Conservation (phyloP, 2,888 invertebrate genomes). For the Troides aeacus region DNA sequence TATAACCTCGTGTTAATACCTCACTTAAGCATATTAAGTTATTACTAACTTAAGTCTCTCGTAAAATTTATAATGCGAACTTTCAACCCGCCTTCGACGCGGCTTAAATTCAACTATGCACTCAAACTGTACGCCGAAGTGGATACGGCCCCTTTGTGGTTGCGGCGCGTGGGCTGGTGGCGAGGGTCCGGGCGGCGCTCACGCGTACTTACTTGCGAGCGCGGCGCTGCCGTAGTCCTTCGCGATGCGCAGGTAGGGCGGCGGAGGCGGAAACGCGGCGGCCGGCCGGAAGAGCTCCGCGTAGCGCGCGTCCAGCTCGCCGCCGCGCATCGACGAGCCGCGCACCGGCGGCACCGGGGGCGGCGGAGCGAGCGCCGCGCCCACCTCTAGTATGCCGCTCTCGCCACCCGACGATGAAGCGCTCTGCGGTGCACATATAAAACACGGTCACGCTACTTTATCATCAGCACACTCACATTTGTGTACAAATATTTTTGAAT, state of each 20-base stretch:
- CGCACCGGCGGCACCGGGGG: conserved; percentile 80
- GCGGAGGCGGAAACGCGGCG: conserved; percentile 84
- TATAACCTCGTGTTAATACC: no score
- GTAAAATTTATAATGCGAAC: no score
- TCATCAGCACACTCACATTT: no score
- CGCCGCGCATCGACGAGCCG: conserved; percentile 81
- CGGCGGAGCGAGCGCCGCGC: conserved; percentile 44
- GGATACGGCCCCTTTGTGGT: no score
- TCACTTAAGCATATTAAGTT: no score
- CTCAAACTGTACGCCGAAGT: no score
- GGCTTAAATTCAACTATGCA: no score
- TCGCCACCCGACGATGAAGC: conserved; percentile 40
- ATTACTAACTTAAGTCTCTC: no score
- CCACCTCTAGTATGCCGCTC: conserved; percentile 41
- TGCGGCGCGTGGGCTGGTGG: background rate
- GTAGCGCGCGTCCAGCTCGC: conserved; percentile 84
- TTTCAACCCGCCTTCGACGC: no score
- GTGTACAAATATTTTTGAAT: no score
- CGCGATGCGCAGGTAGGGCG: conserved; percentile 82
- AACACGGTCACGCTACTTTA: no score
- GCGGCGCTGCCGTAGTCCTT: conserved; percentile 85
- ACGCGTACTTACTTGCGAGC: conserved; percentile 66
- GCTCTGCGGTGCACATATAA: no score
- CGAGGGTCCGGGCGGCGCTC: conserved; percentile 29
- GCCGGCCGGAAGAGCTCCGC: conserved; percentile 82